Base-by-base conservation (phyloP, 1,140 invertebrate genomes). In the Oscheius sp. region DNA sequence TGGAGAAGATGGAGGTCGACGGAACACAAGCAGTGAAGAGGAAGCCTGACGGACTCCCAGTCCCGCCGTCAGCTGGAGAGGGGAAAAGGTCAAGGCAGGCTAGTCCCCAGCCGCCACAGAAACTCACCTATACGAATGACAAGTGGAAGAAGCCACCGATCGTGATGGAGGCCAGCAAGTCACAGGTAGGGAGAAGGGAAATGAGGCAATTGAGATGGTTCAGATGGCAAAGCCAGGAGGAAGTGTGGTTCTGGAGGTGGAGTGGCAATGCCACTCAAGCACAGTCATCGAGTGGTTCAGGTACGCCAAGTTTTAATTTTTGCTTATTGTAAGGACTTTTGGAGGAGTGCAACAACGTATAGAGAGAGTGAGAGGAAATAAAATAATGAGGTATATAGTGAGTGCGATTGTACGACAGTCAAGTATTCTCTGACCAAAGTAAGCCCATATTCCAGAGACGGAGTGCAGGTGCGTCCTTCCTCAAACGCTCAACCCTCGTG, bases 271-370 rank as follows among this genome's bases (percentile, higher is more conserved):
- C 28, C 80, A 84, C 68, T 68, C 74, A 18, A 78, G 81, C 2
- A 84, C 82, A 20, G 79, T 79, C 67, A 83, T 83, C 36, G 81
- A 79, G 34, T 83, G 81, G 81, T 78, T 64, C 64, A 83, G 81
- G 82, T 84, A 68, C 55, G 79, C 18, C 10, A 20, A 2, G 23
- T 42, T 10, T 42, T 2, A 55, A 13, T 18, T 34, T 29, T 0
- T 68, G n/a, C n/a, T n/a, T n/a, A n/a, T n/a, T n/a, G n/a, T n/a
- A n/a, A n/a, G n/a, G n/a, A n/a, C n/a, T n/a, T n/a, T n/a, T n/a
- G n/a, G n/a, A n/a, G n/a, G n/a, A n/a, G n/a, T n/a, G n/a, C n/a
- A n/a, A n/a, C n/a, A n/a, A n/a, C n/a, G n/a, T n/a, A n/a, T n/a
- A n/a, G n/a, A n/a, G n/a, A n/a, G n/a, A n/a, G n/a, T n/a, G n/a